These are phyloP conservation scores for Tetranychus urticae DNA, from an alignment of 1,140 invertebrate species.

Conservation along the genomic window DNA sequence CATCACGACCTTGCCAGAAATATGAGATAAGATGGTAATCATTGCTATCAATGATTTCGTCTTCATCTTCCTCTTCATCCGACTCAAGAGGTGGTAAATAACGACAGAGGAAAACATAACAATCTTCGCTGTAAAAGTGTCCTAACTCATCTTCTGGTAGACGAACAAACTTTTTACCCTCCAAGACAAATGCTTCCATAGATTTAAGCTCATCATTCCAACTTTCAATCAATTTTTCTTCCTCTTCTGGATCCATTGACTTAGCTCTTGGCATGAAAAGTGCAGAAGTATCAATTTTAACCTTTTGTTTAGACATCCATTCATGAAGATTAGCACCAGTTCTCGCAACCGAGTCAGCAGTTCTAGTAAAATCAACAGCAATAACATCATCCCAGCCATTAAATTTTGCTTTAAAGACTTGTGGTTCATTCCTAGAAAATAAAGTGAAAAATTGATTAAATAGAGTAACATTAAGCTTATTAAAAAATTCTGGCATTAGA, in stretches of 20 bases:
- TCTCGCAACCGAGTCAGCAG: constrained; percentile 82
- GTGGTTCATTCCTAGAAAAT: constrained; percentile 25
- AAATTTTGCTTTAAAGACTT: constrained; percentile 95
- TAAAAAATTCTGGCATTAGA: neutral
- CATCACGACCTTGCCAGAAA: constrained; percentile 95
- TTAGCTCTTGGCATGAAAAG: constrained; percentile 85
- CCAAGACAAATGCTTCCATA: constrained; percentile 94
- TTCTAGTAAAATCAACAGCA: constrained; percentile 93
- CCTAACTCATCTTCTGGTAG: constrained; percentile 72
- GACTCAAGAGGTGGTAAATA: constrained; percentile 56
- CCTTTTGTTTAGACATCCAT: constrained; percentile 73
- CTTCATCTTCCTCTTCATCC: constrained; percentile 24
- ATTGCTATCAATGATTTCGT: constrained; percentile 42
- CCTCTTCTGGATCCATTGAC: constrained; percentile 56
- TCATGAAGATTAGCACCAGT: constrained; percentile 85
- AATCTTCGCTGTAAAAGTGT: constrained; percentile 77
- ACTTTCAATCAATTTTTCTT: constrained; percentile 61
- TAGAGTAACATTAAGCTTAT: neutral
- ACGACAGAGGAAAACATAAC: constrained; percentile 91
- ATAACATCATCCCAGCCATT: constrained; percentile 96
- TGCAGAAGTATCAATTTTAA: constrained; percentile 70
- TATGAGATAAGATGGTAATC: constrained; percentile 81
- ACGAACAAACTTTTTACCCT: constrained; percentile 85
- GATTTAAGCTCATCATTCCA: constrained; percentile 89
- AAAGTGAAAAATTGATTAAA: neutral